phyloP scores from a whole-genome alignment of 2,113 vertebrate genomes.

The Heterocephalus glaber region DNA sequence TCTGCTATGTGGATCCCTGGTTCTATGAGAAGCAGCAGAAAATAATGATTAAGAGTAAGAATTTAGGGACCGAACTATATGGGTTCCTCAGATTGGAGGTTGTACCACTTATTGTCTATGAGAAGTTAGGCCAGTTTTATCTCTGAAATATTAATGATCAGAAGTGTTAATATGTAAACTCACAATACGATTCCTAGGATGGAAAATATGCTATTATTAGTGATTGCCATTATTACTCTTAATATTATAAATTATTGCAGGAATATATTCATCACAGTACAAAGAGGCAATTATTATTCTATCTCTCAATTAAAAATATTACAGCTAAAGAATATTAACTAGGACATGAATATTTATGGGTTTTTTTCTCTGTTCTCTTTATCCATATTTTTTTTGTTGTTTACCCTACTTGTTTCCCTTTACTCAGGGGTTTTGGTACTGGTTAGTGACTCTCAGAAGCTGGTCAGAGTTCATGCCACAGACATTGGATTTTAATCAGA shows the following conservation, averaged over 20 bases:
- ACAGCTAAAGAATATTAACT: not conserved
- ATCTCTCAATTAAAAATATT: not conserved
- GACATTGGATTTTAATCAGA: not conserved
- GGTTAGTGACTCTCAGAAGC: not conserved
- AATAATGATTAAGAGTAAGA: not conserved
- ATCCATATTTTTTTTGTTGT: not conserved
- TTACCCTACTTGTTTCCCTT: not conserved
- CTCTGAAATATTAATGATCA: not conserved
- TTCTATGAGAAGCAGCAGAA: not conserved
- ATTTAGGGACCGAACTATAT: not conserved
- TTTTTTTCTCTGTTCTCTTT: not conserved
- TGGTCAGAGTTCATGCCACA: slow-evolving; percentile 47
- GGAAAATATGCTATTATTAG: not conserved
- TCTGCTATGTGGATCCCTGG: not conserved
- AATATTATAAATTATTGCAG: not conserved
- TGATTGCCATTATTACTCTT: not conserved
- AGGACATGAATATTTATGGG: not conserved
- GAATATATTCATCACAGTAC: not conserved
- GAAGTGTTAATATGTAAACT: not conserved
- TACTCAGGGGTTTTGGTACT: not conserved
- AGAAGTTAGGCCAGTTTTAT: not conserved
- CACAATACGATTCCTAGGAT: not conserved
- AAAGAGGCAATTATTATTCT: not conserved
- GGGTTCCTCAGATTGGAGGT: not conserved
- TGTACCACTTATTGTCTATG: not conserved